Percentiles rank a stretch among this genome's conserved stretches.
Evolutionary conservation across 2,113 vertebrate genomes (phyloP).

Genomic region (Lepus europaeus): DNA sequence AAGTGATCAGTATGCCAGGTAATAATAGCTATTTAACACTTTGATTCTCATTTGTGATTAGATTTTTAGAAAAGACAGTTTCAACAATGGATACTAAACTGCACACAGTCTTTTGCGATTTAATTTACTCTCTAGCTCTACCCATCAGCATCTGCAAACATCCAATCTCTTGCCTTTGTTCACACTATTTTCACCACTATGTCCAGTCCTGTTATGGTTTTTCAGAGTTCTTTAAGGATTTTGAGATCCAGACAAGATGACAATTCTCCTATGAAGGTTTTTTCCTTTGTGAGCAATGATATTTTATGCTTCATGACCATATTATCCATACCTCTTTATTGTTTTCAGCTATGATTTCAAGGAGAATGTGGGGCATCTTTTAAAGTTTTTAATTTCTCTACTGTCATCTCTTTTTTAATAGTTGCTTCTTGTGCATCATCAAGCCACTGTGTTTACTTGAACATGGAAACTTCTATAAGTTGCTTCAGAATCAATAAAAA

Average conservation of each 20-base stretch:
- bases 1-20: background rate
- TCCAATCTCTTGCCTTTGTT: background rate
- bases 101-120: background rate
- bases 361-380: background rate
- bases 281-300: background rate
- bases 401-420: background rate
- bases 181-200: background rate
- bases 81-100: background rate
- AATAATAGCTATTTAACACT: conserved; percentile 16
- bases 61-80: background rate
- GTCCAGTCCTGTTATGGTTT: background rate
- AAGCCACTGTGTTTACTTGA: background rate
- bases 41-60: background rate
- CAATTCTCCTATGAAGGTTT: background rate
- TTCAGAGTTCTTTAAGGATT: background rate
- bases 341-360: background rate
- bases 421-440: background rate
- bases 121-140: background rate
- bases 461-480: background rate
- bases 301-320: background rate
- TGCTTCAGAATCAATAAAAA: no score
- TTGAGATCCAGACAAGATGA: background rate
- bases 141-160: background rate
- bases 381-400: background rate
- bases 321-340: background rate